Evolutionary conservation across 2,888 invertebrate genomes (phyloP).

Genomic region (Tinea pellionella): DNA sequence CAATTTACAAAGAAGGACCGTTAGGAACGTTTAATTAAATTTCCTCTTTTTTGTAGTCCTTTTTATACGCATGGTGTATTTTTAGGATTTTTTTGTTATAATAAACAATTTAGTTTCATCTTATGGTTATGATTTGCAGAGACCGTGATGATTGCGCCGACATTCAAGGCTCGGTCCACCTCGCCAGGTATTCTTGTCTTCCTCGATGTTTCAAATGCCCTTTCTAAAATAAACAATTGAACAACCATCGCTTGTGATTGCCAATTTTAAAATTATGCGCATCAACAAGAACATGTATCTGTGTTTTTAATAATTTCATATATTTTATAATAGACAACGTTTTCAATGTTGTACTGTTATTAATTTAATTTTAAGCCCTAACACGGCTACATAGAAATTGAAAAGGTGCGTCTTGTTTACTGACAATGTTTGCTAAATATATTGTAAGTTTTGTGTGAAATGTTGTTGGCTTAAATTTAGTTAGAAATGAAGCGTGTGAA

Average conservation of each 20-base stretch:
- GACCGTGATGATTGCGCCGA: constrained; percentile 79
- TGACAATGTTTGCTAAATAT: background rate
- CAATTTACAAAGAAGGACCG: too few species aligned
- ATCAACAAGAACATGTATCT: background rate
- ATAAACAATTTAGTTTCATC: background rate
- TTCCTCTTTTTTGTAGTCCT: too few species aligned
- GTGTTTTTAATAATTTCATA: background rate
- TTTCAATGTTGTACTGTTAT: background rate
- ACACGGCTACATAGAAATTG: background rate
- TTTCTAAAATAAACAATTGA: background rate
- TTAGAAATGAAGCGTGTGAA: background rate
- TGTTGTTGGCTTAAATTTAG: background rate
- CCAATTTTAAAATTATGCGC: background rate
- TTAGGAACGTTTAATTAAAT: too few species aligned
- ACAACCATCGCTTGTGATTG: background rate
- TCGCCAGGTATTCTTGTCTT: constrained; percentile 71
- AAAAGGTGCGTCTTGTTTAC: background rate
- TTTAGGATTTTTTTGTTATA: too few species aligned
- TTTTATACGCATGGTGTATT: too few species aligned
- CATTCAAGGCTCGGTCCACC: constrained; percentile 84
- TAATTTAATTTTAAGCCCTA: background rate
- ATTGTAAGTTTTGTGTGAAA: background rate
- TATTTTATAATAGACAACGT: background rate
- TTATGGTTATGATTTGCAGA: constrained; percentile 70
- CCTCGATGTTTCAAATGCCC: background rate